Percentiles rank a stretch among this genome's conserved stretches.
Evolutionary conservation across 2,888 invertebrate genomes (phyloP).

Genomic region (Belgica antarctica): DNA sequence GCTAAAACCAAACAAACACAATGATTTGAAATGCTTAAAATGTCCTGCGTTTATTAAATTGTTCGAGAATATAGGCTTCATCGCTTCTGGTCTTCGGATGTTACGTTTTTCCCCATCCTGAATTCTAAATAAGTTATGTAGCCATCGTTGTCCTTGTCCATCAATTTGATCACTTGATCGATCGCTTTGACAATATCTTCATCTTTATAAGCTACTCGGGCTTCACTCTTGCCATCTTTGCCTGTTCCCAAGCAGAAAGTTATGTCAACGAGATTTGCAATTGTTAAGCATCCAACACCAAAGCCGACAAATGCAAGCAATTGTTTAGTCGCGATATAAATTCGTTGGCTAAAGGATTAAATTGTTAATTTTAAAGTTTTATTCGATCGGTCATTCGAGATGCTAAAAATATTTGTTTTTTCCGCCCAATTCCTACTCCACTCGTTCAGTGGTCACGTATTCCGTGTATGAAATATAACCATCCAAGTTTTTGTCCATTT

Average conservation of each 20-base stretch:
- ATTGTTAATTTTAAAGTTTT: too few species aligned
- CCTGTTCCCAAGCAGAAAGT: too few species aligned
- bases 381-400: too few species aligned
- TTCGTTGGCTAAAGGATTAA: too few species aligned
- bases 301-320: too few species aligned
- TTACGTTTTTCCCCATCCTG: neutral
- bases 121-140: slow-evolving; percentile 58
- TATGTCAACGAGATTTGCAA: too few species aligned
- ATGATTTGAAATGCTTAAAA: neutral
- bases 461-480: slow-evolving; percentile 71
- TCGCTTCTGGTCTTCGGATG: neutral
- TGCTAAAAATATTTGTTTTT: too few species aligned
- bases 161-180: slow-evolving; percentile 57
- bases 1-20: too few species aligned
- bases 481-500: slow-evolving; percentile 69
- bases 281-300: too few species aligned
- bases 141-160: slow-evolving; percentile 62
- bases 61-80: neutral
- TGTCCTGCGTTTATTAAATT: neutral
- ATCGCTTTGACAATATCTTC: slow-evolving; percentile 49
- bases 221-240: slow-evolving; percentile 34
- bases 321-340: too few species aligned
- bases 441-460: slow-evolving; percentile 52
- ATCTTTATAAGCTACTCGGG: slow-evolving; percentile 45
- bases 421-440: too few species aligned